These are phyloP conservation scores for Sebastes wilsoni DNA, from an alignment of 2,797 vertebrate species.

Conservation along the genomic window DNA sequence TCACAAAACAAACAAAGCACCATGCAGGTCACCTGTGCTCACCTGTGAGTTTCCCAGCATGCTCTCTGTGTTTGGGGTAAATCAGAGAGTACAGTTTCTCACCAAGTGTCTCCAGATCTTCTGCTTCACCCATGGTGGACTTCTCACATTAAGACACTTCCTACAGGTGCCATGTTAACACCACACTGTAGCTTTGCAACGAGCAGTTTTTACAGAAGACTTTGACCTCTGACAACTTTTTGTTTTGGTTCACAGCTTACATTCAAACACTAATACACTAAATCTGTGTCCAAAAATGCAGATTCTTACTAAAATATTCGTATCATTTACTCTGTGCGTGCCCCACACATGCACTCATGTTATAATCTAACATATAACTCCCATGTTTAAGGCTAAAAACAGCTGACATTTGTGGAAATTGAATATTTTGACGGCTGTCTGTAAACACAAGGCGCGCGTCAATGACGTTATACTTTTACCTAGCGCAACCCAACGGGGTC, in stretches of 20 bases:
- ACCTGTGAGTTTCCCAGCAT: conserved; percentile 86
- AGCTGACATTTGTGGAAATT: background rate
- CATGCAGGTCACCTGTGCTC: background rate
- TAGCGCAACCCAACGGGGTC: rapidly evolving
- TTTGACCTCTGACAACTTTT: conserved; percentile 1
- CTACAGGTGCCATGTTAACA: background rate
- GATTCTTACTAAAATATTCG: background rate
- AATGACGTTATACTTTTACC: conserved; percentile 22
- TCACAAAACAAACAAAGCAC: background rate
- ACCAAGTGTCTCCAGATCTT: conserved; percentile 78
- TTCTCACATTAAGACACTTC: conserved; percentile 3
- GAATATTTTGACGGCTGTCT: background rate
- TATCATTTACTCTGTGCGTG: background rate
- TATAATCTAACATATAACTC: background rate
- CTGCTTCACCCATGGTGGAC: conserved; percentile 74
- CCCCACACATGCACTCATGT: rapidly evolving
- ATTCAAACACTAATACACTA: background rate
- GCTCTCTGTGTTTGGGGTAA: conserved; percentile 75
- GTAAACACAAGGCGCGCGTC: conserved; percentile 70
- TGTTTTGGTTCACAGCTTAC: conserved; percentile 6
- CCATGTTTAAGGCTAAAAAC: background rate
- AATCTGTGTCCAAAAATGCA: background rate
- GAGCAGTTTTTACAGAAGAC: background rate
- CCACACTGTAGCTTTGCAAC: background rate
- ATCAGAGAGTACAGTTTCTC: conserved; percentile 81